Evolutionary conservation across 2,113 vertebrate species (phyloP), one percentile per base, ranked within the genome.

Genomic region (Gambusia holbrooki): DNA sequence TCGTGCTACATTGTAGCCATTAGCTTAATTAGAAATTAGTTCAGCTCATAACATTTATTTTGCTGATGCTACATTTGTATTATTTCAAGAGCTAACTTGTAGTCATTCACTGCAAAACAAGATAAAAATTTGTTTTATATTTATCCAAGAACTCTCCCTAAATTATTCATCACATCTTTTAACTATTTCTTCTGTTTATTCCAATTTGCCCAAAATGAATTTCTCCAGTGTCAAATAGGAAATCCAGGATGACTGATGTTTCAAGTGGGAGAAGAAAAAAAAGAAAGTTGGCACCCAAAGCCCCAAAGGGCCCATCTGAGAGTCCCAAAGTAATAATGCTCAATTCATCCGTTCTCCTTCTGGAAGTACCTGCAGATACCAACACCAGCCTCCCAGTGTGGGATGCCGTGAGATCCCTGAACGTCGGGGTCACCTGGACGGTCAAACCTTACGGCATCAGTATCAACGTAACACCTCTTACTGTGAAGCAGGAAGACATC

Each of bases 381-480:
- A 67, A 85, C 84, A 76, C 37, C 77, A 82, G 63, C 60, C 62
- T 90, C 17, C 87, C 90, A 0, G 83, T 91, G 42, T 92, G 91
- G 91, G 78, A 89, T 2, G 76, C 79, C 35, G 4, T 91, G 5
- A 82, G 54, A 5, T 71, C 78, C 5, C 32, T 82, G 40, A 74
- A 85, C 58, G 72, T 82, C 2, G 62, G 76, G 5, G 12, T 86
- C 25, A 28, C 28, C 33, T 92, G 90, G 92, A 82, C 62, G 4
- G 28, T 76, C 45, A 61, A 69, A 11, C 88, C 90, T 5, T 86
- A 89, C 79, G 66, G 78, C 74, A 15, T 88, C 69, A 66, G 32
- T 1, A 28, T 90, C 14, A 73, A 73, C 2, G 6, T 91, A 0
- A 86, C 83, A 15, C 87, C 85, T 3, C 2, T 5, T 22, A 61